These are phyloP conservation scores for Isurus oxyrinchus DNA, from an alignment of 2,113 vertebrate species.

Conservation along the genomic window DNA sequence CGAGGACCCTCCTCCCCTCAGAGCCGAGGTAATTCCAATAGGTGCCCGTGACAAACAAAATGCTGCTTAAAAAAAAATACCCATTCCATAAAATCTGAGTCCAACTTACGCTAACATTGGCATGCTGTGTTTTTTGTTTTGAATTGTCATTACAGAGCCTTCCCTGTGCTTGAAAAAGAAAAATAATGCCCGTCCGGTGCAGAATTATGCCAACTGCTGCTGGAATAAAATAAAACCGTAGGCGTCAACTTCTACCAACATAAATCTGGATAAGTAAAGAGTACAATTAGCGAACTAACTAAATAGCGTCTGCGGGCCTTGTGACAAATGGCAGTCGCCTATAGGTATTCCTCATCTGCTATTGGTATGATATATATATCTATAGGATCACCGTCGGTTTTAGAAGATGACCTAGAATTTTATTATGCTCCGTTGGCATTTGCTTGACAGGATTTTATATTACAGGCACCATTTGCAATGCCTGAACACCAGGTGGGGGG, in stretches of 20 bases:
- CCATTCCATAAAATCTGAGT: not conserved
- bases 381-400: not conserved
- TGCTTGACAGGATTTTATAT: not conserved
- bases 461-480: not conserved
- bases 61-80: not conserved
- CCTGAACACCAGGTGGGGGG: not conserved
- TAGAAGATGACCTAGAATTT: not conserved
- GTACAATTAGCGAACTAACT: not conserved
- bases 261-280: not conserved
- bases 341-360: not conserved
- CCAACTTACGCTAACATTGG: not conserved
- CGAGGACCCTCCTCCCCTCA: not conserved
- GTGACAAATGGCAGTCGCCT: too few relatives aligned
- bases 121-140: too few relatives aligned
- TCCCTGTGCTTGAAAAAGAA: not conserved
- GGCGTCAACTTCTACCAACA: not conserved
- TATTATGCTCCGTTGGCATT: not conserved
- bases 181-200: rapidly evolving
- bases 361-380: not conserved
- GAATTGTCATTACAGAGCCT: not conserved
- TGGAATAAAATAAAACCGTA: not conserved
- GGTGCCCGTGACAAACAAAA: not conserved
- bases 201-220: not conserved
- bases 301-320: not conserved
- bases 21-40: not conserved